Base-by-base conservation (phyloP, 1,140 invertebrate species). In the Cecropterus lyciades region DNA sequence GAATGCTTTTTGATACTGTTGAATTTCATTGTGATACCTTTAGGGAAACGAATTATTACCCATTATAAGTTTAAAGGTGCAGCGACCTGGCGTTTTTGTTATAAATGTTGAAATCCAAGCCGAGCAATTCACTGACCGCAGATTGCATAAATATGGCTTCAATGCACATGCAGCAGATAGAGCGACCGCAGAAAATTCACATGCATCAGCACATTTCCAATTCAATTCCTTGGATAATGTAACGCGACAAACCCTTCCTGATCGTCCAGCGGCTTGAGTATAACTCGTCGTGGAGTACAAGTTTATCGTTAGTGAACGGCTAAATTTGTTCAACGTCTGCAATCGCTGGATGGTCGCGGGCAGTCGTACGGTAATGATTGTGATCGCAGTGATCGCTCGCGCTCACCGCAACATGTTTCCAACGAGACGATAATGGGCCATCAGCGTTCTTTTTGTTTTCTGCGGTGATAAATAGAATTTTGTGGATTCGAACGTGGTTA, bases 1-100 rank as follows among this genome's bases (percentile, higher is more conserved):
- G 73, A 84, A 81, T 82, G 83, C 78, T 83, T 88, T 89, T 85
- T 91, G 85, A 90, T 90, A 88, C 86, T 87, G 85, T 83, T 73
- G 65, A 87, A 84, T 91, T 87, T 85, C 76, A 87, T 83, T 89
- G 84, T 76, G 79, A 80, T 77, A 83, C 78, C 84, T 81, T 83
- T 84, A 80, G 83, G 82, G 77, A 82, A 82, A 87, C 65, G 71
- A 79, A 66, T 77, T 68, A 66, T 77, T 68, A 65, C 33, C 65
- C 66, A 69, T 72, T 72, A 67, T 13, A 5, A n/a, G 16, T 62
- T 55, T 30, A 48, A 68, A 42, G 55, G 46, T 46, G 40, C 48
- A 57, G 45, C 30, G 57, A 60, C 45, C 56, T 63, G 27, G 24
- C 13, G 62, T 53, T 48, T 51, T 46, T 63, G 57, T 72, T 59